phyloP scores from a whole-genome alignment of 2,888 invertebrate genomes.

The Falcaria lacertinaria region DNA sequence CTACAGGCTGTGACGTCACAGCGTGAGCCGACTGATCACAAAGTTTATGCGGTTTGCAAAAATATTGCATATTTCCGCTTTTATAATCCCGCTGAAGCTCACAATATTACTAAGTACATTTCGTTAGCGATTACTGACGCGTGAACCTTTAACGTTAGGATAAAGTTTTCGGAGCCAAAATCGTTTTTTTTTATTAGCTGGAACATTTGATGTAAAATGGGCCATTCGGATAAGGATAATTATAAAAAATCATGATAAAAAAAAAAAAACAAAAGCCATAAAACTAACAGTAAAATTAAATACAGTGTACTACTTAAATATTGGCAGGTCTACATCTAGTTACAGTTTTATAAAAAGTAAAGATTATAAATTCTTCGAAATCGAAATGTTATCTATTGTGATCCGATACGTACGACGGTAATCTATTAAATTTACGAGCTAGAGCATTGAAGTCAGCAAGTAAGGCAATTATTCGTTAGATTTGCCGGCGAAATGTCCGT shows the following conservation, averaged over 20 bases:
- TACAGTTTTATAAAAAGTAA: background rate
- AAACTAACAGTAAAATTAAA: no score
- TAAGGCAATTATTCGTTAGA: constrained; percentile 19
- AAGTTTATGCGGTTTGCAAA: constrained; percentile 7
- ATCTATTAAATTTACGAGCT: constrained; percentile 19
- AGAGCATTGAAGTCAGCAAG: constrained; percentile 15
- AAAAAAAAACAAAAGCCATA: no score
- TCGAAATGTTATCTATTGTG: constrained; percentile 7
- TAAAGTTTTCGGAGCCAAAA: background rate
- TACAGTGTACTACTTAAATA: no score
- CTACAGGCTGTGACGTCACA: constrained; percentile 18
- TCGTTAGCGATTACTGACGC: background rate
- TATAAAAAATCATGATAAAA: no score
- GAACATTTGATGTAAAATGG: background rate
- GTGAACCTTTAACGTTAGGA: background rate
- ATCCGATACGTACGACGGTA: constrained; percentile 17
- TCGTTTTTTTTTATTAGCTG: background rate
- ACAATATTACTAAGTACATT: background rate
- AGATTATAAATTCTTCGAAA: no score
- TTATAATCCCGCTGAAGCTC: constrained; percentile 6
- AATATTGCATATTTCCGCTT: constrained; percentile 16
- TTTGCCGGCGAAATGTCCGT: constrained; percentile 10
- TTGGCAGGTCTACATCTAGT: no score
- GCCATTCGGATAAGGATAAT: no score
- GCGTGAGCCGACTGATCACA: constrained; percentile 12